Conservation (phyloP, 2,888 invertebrate species). For the Elmis aenea region DNA sequence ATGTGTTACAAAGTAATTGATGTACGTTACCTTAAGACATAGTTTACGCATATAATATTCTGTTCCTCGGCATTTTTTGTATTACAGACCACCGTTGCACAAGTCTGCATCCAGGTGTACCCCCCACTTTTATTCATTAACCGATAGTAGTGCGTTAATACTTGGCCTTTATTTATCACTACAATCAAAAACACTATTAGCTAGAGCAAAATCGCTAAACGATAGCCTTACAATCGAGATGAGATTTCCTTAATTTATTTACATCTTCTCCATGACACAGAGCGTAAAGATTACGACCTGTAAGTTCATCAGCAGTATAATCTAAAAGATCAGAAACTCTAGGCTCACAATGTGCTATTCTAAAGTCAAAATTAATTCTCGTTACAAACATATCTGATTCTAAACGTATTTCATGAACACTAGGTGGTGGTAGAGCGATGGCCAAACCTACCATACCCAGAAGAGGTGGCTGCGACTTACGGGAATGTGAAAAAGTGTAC, state of each 20-base stretch:
- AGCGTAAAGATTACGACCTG: constrained; percentile 88
- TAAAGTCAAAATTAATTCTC: constrained; percentile 91
- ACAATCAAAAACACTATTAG: constrained; percentile 43
- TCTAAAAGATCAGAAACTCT: constrained; percentile 92
- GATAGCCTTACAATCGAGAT: constrained; percentile 81
- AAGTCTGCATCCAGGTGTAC: constrained; percentile 95
- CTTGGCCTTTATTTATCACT: constrained; percentile 97
- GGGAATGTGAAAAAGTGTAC: constrained; percentile 85
- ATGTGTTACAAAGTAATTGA: no score
- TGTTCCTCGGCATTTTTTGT: constrained; percentile 95
- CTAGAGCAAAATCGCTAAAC: background rate
- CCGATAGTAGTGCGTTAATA: constrained; percentile 92
- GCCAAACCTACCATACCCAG: constrained; percentile 93
- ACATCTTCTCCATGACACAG: constrained; percentile 96
- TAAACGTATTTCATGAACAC: constrained; percentile 92
- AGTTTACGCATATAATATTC: constrained; percentile 95
- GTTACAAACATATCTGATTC: constrained; percentile 97
- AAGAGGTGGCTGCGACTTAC: constrained; percentile 80
- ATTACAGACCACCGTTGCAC: constrained; percentile 93
- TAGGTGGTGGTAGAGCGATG: constrained; percentile 93
- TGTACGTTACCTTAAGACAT: constrained; percentile 85
- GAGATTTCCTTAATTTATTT: constrained; percentile 87
- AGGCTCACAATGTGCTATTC: constrained; percentile 96
- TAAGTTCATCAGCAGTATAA: constrained; percentile 88
- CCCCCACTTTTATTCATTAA: constrained; percentile 95